Conservation (phyloP, 1,140 invertebrate species). For the Berghia stephanieae region DNA sequence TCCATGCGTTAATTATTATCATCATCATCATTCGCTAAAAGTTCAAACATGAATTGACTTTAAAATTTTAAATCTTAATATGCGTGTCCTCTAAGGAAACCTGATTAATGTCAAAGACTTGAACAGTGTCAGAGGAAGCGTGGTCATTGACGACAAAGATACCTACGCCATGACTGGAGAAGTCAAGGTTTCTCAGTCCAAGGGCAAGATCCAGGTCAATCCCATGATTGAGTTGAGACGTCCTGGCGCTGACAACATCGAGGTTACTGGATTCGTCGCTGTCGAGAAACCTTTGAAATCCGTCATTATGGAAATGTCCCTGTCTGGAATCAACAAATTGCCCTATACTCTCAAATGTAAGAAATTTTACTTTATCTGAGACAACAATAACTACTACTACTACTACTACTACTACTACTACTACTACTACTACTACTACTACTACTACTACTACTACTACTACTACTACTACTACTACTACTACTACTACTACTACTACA, state of each 20-base stretch:
- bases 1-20: too few relatives aligned
- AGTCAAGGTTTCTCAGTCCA: slow-evolving; percentile 41
- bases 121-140: slow-evolving; percentile 46
- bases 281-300: slow-evolving; percentile 31
- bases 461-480: too few relatives aligned
- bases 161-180: slow-evolving; percentile 50
- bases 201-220: slow-evolving; percentile 30
- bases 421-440: too few relatives aligned
- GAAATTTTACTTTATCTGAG: slow-evolving; percentile 18
- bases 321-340: slow-evolving; percentile 41
- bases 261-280: slow-evolving; percentile 38
- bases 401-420: too few relatives aligned
- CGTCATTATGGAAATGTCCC: slow-evolving; percentile 40
- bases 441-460: too few relatives aligned
- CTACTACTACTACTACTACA: too few relatives aligned
- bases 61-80: neutral
- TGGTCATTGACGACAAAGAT: slow-evolving; percentile 50
- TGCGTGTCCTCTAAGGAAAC: slow-evolving; percentile 40
- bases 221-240: slow-evolving; percentile 48
- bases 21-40: too few relatives aligned
- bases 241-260: slow-evolving; percentile 41
- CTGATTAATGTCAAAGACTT: slow-evolving; percentile 40
- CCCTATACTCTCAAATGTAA: slow-evolving; percentile 54
- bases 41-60: too few relatives aligned
- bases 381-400: too few relatives aligned